Percentiles rank a stretch among this genome's conserved stretches.
Evolutionary conservation across 2,888 invertebrate genomes (phyloP).

Genomic region (Athalia rosae): DNA sequence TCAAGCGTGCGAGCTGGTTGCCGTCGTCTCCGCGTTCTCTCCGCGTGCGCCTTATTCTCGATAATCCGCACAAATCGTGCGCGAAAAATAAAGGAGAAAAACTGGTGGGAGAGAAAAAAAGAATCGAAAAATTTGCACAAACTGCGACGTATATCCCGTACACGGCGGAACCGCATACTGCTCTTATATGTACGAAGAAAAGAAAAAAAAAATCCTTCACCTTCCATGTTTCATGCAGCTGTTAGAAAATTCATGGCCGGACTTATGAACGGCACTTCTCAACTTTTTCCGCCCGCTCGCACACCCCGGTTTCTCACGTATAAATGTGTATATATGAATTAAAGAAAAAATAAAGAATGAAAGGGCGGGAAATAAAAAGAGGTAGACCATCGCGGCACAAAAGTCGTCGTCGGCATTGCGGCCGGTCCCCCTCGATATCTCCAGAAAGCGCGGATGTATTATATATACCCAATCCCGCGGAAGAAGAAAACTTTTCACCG

Average conservation of each 20-base stretch:
- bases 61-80: too few relatives aligned
- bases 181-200: not conserved
- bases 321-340: not conserved
- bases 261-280: slow-evolving; percentile 45
- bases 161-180: too few relatives aligned
- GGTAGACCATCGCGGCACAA: not conserved
- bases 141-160: too few relatives aligned
- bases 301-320: not conserved
- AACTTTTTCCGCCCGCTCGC: slow-evolving; percentile 30
- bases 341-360: too few relatives aligned
- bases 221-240: slow-evolving; percentile 41
- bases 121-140: too few relatives aligned
- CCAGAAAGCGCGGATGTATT: not conserved
- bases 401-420: too few relatives aligned
- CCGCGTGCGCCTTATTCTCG: too few relatives aligned
- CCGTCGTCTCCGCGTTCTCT: not conserved
- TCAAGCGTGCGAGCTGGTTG: slow-evolving; percentile 28
- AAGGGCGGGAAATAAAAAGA: too few relatives aligned
- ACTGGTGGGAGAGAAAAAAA: too few relatives aligned
- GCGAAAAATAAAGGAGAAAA: too few relatives aligned
- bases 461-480: slow-evolving; percentile 28
- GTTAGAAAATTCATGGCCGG: slow-evolving; percentile 44
- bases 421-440: not conserved
- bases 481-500: slow-evolving; percentile 39
- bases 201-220: not conserved